phyloP scores from a whole-genome alignment of 1,140 invertebrate genomes.

The Drosophila pseudoobscura region DNA sequence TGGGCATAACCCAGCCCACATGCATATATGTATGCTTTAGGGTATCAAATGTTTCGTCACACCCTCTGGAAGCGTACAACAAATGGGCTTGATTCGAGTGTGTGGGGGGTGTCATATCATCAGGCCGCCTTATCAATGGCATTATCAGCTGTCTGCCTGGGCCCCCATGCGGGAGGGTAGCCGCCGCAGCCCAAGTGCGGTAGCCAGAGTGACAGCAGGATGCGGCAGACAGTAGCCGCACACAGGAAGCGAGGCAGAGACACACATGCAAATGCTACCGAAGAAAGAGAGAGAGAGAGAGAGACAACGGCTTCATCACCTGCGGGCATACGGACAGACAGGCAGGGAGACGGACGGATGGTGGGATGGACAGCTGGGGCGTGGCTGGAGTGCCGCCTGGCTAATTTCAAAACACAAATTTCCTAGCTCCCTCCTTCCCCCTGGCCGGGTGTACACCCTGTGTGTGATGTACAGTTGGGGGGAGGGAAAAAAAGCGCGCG shows the following conservation, averaged over 20 bases:
- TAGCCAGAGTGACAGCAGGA: conserved; percentile 73
- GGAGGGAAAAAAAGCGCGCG: conserved; percentile 45
- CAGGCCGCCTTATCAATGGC: conserved; percentile 45
- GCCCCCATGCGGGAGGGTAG: conserved; percentile 13
- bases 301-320: conserved; percentile 66
- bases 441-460: background rate
- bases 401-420: conserved; percentile 78
- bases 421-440: conserved; percentile 43
- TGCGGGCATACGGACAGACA: conserved; percentile 60
- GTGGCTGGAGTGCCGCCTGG: conserved; percentile 59
- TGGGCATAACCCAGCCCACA: no score
- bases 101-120: background rate
- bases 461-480: conserved; percentile 44
- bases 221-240: conserved; percentile 53
- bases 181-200: conserved; percentile 44
- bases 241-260: conserved; percentile 54
- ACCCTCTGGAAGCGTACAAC: no score
- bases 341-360: background rate
- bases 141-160: conserved; percentile 39
- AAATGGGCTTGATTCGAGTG: no score
- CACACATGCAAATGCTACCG: conserved; percentile 28
- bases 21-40: no score
- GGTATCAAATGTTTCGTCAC: no score
- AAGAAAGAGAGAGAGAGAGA: conserved; percentile 16
- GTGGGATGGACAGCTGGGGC: conserved; percentile 37